A percentile compares a stretch with the other conserved stretches of the same genome.
Evolutionary conservation across 2,888 invertebrate species (phyloP).

Genomic region (Emmelina monodactyla): DNA sequence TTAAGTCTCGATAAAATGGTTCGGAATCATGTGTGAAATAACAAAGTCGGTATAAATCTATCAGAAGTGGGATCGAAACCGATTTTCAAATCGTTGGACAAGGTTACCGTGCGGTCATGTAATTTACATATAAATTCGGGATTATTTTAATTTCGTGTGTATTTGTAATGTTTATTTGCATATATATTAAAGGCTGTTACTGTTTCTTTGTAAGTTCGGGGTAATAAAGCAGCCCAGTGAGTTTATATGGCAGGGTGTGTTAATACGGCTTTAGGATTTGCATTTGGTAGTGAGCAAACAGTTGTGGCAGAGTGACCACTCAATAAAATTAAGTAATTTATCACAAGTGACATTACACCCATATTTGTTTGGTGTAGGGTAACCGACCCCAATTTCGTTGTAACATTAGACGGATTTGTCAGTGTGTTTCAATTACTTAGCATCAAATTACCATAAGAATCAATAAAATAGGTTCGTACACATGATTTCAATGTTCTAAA

Average conservation of each 20-base stretch:
- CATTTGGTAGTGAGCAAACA: conserved; percentile 34
- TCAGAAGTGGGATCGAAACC: conserved; percentile 48
- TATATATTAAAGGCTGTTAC: conserved; percentile 52
- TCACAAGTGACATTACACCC: conserved; percentile 39
- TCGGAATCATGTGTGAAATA: neutral
- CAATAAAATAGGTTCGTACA: no score
- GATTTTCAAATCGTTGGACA: conserved; percentile 50
- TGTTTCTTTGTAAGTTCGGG: conserved; percentile 45
- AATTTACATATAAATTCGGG: conserved; percentile 61
- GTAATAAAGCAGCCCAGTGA: conserved; percentile 48
- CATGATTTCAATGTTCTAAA: no score
- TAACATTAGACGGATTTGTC: neutral
- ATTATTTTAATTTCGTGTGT: conserved; percentile 63
- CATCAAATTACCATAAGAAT: no score
- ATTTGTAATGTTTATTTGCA: conserved; percentile 58
- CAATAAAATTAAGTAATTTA: conserved; percentile 62
- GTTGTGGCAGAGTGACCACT: conserved; percentile 39
- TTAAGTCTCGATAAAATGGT: neutral
- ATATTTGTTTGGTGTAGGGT: conserved; percentile 37
- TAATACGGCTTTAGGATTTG: neutral
- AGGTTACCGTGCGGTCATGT: conserved; percentile 58
- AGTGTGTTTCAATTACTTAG: conserved; percentile 1
- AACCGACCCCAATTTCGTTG: neutral
- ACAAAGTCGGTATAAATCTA: conserved; percentile 13
- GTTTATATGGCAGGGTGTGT: conserved; percentile 29